Conservation (phyloP, 2,113 vertebrate genomes). For the Oriolus oriolus region DNA sequence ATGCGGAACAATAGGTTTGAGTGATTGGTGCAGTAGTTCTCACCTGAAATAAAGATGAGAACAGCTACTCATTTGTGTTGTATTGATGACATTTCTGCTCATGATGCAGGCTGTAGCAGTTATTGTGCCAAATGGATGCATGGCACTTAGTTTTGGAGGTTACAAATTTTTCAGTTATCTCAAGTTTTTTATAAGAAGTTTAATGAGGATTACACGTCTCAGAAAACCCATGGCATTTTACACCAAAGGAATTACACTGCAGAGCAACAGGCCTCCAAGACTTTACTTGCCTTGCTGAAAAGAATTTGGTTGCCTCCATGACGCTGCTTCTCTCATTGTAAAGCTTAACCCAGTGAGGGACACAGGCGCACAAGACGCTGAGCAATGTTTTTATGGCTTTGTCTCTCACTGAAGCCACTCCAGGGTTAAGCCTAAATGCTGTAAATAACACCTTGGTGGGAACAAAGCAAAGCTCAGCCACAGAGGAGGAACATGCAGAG, state of each 20-base stretch:
- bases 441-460: not conserved
- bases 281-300: not conserved
- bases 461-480: not conserved
- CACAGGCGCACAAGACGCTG: not conserved
- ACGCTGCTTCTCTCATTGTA: not conserved
- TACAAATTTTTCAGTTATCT: not conserved
- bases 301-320: not conserved
- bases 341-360: not conserved
- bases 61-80: not conserved
- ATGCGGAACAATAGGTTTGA: not conserved
- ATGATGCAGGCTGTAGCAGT: not conserved
- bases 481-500: accelerated
- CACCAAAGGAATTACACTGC: not conserved
- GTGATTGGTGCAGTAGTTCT: not conserved
- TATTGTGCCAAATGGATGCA: not conserved
- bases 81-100: not conserved
- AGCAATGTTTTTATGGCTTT: not conserved
- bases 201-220: not conserved
- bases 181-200: not conserved
- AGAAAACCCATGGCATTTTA: not conserved
- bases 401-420: not conserved
- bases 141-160: not conserved
- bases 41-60: not conserved
- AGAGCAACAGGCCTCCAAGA: not conserved
- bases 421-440: not conserved